A percentile compares a stretch with the other conserved stretches of the same genome.
These are phyloP conservation scores for Mobula birostris DNA, from an alignment of 2,113 vertebrate species.

Conservation along the genomic window DNA sequence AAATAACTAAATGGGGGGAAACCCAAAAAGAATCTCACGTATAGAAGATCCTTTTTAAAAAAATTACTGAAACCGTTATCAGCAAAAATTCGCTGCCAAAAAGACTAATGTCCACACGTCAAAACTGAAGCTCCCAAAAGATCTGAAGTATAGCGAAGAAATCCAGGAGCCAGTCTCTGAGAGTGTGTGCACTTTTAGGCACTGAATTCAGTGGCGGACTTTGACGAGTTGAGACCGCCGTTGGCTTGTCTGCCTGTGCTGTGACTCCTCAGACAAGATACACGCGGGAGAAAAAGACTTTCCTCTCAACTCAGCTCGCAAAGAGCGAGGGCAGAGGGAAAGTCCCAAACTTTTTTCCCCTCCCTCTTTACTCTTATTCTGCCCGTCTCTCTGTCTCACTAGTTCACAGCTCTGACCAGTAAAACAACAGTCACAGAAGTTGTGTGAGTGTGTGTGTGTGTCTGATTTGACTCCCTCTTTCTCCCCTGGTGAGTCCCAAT, in stretches of 20 bases:
- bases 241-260: slow-evolving; percentile 10
- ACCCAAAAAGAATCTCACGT: background rate
- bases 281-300: slow-evolving; percentile 2
- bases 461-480: background rate
- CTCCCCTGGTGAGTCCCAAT: background rate
- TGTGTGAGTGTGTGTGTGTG: background rate
- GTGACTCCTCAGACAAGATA: slow-evolving; percentile 28
- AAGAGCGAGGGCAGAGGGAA: slow-evolving; percentile 8
- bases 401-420: background rate
- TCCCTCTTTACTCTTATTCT: background rate
- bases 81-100: background rate
- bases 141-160: slow-evolving; percentile 1
- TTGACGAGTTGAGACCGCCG: slow-evolving; percentile 16
- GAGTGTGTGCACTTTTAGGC: background rate
- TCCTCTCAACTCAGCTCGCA: background rate
- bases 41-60: background rate
- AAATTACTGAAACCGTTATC: slow-evolving; percentile 20
- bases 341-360: background rate
- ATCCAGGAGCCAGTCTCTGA: background rate
- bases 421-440: background rate
- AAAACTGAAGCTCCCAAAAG: slow-evolving; percentile 19
- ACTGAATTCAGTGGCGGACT: background rate
- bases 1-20: background rate
- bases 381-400: background rate
- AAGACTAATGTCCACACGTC: background rate